Percentiles rank a stretch among this genome's conserved stretches.
Conservation (phyloP, 2,797 vertebrate species). For the Limosa lapponica region DNA sequence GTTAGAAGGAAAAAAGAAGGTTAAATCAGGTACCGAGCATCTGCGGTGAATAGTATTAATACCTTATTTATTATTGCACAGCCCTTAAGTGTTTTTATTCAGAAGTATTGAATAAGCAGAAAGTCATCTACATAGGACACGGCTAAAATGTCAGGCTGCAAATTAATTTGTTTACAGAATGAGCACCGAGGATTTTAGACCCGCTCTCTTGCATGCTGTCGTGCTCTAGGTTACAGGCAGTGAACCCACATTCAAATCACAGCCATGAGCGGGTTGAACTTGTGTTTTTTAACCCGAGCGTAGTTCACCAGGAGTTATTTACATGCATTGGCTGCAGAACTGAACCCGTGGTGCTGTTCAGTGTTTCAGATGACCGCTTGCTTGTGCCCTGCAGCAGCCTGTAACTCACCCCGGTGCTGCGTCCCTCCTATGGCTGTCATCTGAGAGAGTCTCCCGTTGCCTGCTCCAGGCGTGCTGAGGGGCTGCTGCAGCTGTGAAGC, state of each 20-base stretch:
- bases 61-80: conserved; percentile 26
- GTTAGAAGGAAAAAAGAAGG: conserved; percentile 13
- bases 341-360: background rate
- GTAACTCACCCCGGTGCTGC: background rate
- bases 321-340: background rate
- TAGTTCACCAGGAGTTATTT: conserved; percentile 32
- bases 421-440: background rate
- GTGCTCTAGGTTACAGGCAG: background rate
- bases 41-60: background rate
- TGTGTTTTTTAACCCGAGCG: background rate
- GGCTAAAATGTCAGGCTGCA: conserved; percentile 61
- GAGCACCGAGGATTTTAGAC: background rate
- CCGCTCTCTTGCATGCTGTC: background rate
- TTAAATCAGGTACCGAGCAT: background rate
- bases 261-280: background rate
- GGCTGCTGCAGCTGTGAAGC: background rate
- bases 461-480: background rate
- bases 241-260: background rate
- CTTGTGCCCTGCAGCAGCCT: background rate
- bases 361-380: background rate
- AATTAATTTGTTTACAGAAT: conserved; percentile 54
- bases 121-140: conserved; percentile 33
- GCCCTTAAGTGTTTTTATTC: conserved; percentile 41
- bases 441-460: background rate
- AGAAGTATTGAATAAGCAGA: conserved; percentile 33